These are phyloP conservation scores for Oryzias sinensis DNA, from an alignment of 2,797 vertebrate species.

Conservation along the genomic window DNA sequence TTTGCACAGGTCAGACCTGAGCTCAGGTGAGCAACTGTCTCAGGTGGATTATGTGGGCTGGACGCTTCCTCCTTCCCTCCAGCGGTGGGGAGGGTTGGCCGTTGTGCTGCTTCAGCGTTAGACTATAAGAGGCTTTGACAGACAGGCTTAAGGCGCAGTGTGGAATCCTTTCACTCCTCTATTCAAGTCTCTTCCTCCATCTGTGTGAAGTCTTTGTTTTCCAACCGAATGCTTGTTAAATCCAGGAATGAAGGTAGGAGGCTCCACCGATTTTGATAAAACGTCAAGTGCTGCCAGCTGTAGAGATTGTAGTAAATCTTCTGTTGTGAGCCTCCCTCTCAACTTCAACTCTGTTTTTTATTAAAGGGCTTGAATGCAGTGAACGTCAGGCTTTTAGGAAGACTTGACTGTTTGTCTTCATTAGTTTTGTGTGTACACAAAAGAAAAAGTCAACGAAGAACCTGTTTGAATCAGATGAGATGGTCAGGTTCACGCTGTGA, in stretches of 20 bases:
- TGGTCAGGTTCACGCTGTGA: no score
- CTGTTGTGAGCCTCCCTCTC: no score
- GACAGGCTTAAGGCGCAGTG: slow-evolving; percentile 15
- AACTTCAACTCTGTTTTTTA: no score
- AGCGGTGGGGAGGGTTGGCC: slow-evolving; percentile 7
- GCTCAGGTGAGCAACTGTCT: neutral
- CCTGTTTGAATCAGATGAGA: no score
- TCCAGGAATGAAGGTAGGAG: slow-evolving; percentile 33
- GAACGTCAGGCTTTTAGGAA: no score
- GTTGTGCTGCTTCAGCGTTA: slow-evolving; percentile 43
- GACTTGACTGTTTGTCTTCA: no score
- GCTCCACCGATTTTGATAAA: neutral
- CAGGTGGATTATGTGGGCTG: slow-evolving; percentile 27
- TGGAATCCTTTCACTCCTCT: slow-evolving; percentile 19
- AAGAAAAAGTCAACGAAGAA: no score
- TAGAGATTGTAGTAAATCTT: no score
- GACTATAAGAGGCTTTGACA: slow-evolving; percentile 61
- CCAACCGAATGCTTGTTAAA: neutral
- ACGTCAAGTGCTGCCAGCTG: neutral
- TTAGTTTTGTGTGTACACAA: no score
- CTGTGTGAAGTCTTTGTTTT: neutral
- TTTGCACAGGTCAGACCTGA: neutral
- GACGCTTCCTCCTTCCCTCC: slow-evolving; percentile 5
- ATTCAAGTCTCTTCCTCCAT: neutral
- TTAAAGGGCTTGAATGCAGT: no score